Percentiles rank a stretch among this genome's conserved stretches.
These are phyloP conservation scores for Amphiura filiformis DNA, from an alignment of 35 echinoderm and acorn worm species.

Conservation along the genomic window DNA sequence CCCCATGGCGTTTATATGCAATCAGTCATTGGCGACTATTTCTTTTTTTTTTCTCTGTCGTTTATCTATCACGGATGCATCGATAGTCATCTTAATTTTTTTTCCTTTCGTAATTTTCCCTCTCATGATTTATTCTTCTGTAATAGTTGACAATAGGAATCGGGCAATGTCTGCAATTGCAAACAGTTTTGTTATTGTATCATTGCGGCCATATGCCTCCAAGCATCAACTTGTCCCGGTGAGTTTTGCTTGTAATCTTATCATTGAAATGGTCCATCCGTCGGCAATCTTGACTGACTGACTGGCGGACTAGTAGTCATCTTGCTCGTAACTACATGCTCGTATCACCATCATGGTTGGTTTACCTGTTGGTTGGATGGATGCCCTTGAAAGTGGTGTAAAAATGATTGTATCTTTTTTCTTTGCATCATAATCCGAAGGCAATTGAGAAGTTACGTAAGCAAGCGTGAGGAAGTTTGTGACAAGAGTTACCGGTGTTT, in stretches of 20 bases:
- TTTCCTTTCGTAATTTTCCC: neutral
- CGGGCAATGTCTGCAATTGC: neutral
- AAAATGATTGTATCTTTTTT: neutral
- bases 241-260: constrained; percentile 10
- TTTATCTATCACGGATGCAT: neutral
- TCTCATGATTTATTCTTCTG: neutral
- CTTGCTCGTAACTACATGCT: too few species aligned
- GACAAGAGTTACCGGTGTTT: too few species aligned
- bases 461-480: too few species aligned
- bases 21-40: neutral
- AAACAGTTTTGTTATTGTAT: constrained; percentile 12
- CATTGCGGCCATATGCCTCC: neutral
- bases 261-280: neutral
- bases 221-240: neutral
- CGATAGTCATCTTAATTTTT: neutral
- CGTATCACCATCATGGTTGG: neutral
- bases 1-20: neutral
- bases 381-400: constrained; percentile 1
- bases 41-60: neutral
- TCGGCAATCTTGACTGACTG: neutral
- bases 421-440: too few species aligned
- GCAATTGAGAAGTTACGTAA: too few species aligned
- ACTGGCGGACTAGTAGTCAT: neutral
- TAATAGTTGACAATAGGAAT: neutral
- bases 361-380: neutral